A percentile compares a stretch with the other conserved stretches of the same genome.
Evolutionary conservation across 2,888 invertebrate species (phyloP).

Genomic region (Unio pictorum): DNA sequence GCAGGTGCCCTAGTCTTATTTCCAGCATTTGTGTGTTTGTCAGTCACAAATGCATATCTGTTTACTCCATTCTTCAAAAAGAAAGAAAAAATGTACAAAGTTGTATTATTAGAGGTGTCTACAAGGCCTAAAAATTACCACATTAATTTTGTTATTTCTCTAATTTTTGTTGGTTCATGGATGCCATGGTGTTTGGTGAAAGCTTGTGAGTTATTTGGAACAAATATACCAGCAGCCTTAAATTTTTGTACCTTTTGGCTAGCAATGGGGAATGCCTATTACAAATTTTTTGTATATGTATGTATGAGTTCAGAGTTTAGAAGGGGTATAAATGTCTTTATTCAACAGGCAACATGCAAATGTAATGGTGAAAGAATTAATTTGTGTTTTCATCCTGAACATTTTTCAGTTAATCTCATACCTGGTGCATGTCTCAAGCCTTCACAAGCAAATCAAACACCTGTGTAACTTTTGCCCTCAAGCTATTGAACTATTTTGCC

Average conservation of each 20-base stretch:
- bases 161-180: slow-evolving; percentile 95
- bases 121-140: slow-evolving; percentile 78
- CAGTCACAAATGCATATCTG: slow-evolving; percentile 95
- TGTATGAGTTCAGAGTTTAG: slow-evolving; percentile 94
- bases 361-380: too few species aligned
- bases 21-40: slow-evolving; percentile 95
- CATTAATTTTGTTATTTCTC: slow-evolving; percentile 93
- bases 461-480: too few species aligned
- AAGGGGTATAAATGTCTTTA: slow-evolving; percentile 78
- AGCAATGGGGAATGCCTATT: slow-evolving; percentile 94
- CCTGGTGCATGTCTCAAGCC: too few species aligned
- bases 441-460: too few species aligned
- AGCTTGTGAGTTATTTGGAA: slow-evolving; percentile 78
- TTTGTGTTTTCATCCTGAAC: too few species aligned
- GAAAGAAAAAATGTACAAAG: slow-evolving; percentile 67
- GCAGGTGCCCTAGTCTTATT: slow-evolving; percentile 90
- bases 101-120: slow-evolving; percentile 53
- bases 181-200: slow-evolving; percentile 89
- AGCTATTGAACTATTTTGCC: too few species aligned
- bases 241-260: slow-evolving; percentile 96
- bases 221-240: slow-evolving; percentile 77
- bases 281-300: slow-evolving; percentile 93
- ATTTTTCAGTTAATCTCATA: too few species aligned
- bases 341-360: slow-evolving; percentile 3
- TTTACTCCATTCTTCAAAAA: slow-evolving; percentile 92